A percentile compares a stretch with the other conserved stretches of the same genome.
These are phyloP conservation scores for Prinia subflava DNA, from an alignment of 2,113 vertebrate genomes.

Conservation along the genomic window DNA sequence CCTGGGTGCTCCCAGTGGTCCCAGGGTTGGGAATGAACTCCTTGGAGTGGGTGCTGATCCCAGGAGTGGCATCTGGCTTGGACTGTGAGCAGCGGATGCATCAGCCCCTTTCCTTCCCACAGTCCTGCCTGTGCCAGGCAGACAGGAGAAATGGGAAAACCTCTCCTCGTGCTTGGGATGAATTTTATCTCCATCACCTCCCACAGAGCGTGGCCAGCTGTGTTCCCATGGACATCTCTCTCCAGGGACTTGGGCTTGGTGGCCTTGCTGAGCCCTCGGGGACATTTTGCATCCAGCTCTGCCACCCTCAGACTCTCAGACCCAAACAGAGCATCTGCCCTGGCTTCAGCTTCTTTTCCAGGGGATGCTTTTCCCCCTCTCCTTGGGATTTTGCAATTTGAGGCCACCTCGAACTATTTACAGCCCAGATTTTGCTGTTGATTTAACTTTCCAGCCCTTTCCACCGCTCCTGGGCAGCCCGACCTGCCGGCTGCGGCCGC, in stretches of 20 bases:
- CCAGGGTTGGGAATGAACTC: not conserved
- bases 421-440: not conserved
- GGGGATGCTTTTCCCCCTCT: not conserved
- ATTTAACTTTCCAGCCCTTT: slow-evolving; percentile 8
- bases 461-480: not conserved
- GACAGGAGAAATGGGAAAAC: too few relatives aligned
- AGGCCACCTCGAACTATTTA: not conserved
- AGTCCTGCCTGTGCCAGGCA: not conserved
- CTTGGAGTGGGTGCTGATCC: not conserved
- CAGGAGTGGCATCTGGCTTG: fast-evolving
- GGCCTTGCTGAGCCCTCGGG: fast-evolving
- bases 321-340: fast-evolving
- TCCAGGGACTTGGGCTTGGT: fast-evolving
- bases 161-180: not conserved
- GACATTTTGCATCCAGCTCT: fast-evolving
- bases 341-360: fast-evolving
- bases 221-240: not conserved
- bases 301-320: not conserved
- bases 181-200: not conserved
- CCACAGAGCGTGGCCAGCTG: fast-evolving
- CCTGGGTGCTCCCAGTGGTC: fast-evolving
- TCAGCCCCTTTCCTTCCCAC: not conserved
- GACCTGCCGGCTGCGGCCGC: not conserved
- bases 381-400: not conserved
- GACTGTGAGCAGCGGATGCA: not conserved